phyloP scores from a whole-genome alignment of 2,888 invertebrate genomes.

The Terebella lapidaria region DNA sequence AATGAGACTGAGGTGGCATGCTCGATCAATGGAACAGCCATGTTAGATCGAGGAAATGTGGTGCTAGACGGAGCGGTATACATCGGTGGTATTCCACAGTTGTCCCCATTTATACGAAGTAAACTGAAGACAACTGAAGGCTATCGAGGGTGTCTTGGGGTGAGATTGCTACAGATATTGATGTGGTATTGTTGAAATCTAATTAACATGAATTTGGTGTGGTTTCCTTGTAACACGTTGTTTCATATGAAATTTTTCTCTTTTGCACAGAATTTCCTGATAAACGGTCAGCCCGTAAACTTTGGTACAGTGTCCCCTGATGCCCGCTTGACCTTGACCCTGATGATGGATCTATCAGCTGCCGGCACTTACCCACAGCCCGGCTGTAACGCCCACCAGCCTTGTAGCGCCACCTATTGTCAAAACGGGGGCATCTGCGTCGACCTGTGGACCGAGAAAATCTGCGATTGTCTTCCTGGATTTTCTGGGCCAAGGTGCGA shows the following conservation, averaged over 20 bases:
- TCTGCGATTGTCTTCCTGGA: conserved; percentile 34
- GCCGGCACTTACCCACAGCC: conserved; percentile 57
- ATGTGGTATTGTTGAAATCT: too few species aligned
- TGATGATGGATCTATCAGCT: not conserved
- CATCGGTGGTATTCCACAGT: conserved; percentile 31
- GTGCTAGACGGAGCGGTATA: conserved; percentile 5
- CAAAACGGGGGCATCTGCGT: conserved; percentile 39
- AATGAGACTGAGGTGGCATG: not conserved
- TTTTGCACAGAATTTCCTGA: conserved; percentile 3
- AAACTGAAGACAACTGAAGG: conserved; percentile 27
- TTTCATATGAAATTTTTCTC: too few species aligned
- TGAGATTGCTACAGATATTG: too few species aligned
- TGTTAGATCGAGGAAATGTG: not conserved
- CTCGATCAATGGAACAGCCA: not conserved
- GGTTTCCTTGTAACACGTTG: too few species aligned
- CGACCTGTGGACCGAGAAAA: conserved; percentile 37
- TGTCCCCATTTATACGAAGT: conserved; percentile 37
- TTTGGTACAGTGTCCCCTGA: conserved; percentile 16
- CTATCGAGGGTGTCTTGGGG: conserved; percentile 40
- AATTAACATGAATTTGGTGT: too few species aligned
- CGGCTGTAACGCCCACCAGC: conserved; percentile 73
- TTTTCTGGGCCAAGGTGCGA: conserved; percentile 32
- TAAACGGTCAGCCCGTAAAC: conserved; percentile 31
- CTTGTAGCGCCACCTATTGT: conserved; percentile 70
- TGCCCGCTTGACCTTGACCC: not conserved